Percentiles rank a stretch among this genome's conserved stretches.
Conservation (phyloP, 2,797 vertebrate species). For the Thripadectes ignobilis region DNA sequence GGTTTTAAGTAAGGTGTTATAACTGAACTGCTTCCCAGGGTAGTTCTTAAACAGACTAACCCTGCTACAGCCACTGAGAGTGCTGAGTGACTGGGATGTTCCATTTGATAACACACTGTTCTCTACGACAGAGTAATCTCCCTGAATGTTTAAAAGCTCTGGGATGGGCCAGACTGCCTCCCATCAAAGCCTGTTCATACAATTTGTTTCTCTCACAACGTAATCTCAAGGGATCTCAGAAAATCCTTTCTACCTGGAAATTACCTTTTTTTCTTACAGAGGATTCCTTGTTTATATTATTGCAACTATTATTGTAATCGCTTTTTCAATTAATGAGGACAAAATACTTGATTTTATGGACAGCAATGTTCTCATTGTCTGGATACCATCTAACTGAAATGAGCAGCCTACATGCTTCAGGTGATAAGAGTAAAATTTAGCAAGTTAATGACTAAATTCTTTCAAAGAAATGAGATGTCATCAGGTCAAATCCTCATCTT, state of each 20-base stretch:
- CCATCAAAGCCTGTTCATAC: background rate
- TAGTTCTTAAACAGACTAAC: background rate
- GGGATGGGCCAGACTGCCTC: background rate
- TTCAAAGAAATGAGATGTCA: background rate
- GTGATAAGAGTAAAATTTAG: background rate
- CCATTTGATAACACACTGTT: background rate
- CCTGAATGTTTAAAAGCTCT: background rate
- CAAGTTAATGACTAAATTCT: background rate
- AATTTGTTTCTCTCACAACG: background rate
- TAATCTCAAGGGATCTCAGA: background rate
- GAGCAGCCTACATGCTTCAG: background rate
- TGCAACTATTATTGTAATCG: background rate
- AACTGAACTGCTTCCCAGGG: background rate
- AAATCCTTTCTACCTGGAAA: background rate
- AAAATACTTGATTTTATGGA: background rate
- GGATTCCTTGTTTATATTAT: background rate
- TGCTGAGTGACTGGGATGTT: background rate
- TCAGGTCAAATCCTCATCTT: background rate
- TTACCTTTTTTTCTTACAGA: background rate
- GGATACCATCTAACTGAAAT: background rate
- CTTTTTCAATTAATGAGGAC: background rate
- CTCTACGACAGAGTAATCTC: background rate
- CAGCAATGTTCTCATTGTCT: background rate
- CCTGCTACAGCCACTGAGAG: background rate
- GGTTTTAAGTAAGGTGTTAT: background rate